Conservation (phyloP, 2,888 invertebrate genomes). For the Corythucha ciliata region DNA sequence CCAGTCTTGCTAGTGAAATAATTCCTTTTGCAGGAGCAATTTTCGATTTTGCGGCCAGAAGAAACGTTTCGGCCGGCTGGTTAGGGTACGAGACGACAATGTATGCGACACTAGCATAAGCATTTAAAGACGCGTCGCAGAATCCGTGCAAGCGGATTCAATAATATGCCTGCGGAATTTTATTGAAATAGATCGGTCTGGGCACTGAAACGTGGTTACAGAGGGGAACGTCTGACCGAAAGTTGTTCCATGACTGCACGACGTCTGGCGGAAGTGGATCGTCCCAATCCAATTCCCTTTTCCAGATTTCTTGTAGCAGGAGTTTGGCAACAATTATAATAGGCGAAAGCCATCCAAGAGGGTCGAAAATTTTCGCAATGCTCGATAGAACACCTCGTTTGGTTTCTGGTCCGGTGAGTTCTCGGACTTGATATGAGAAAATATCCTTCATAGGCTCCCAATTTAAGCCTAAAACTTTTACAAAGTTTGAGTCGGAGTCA, state of each 20-base stretch:
- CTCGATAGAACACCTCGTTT: slow-evolving; percentile 22
- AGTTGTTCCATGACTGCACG: slow-evolving; percentile 1
- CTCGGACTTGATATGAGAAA: slow-evolving; percentile 18
- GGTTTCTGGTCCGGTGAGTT: background rate
- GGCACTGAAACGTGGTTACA: too few species aligned
- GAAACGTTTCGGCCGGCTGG: too few species aligned
- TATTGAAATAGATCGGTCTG: background rate
- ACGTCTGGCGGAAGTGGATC: slow-evolving; percentile 20
- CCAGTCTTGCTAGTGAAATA: slow-evolving; percentile 25
- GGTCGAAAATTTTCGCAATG: slow-evolving; percentile 29
- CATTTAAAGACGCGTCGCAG: slow-evolving; percentile 15
- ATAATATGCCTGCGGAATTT: too few species aligned
- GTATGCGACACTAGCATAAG: slow-evolving; percentile 11
- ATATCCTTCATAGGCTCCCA: slow-evolving; percentile 27
- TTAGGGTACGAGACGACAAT: background rate
- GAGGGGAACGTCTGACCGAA: too few species aligned
- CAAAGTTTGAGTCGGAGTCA: slow-evolving; percentile 9
- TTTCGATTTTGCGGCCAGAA: slow-evolving; percentile 13
- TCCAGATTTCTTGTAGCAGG: slow-evolving; percentile 32
- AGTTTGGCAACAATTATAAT: slow-evolving; percentile 29
- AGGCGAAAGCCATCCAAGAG: too few species aligned
- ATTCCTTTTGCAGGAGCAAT: slow-evolving; percentile 15
- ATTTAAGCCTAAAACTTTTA: slow-evolving; percentile 29
- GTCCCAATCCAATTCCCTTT: slow-evolving; percentile 30
- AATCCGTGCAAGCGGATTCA: slow-evolving; percentile 12